Base-by-base conservation (phyloP, 2,797 vertebrate genomes). In the Odontamblyopus rebecca region DNA sequence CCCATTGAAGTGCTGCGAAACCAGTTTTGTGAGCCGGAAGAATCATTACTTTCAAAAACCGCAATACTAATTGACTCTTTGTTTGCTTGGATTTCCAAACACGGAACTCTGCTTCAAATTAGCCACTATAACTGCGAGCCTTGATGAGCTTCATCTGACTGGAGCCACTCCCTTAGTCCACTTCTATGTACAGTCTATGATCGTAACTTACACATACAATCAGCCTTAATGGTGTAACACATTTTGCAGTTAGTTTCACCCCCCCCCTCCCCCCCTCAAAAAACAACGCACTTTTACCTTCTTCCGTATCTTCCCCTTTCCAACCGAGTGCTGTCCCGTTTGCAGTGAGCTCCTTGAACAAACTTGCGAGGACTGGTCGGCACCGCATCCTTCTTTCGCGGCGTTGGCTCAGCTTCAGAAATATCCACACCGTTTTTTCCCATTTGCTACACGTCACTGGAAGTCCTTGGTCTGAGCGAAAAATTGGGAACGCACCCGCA, bases 401-500 rank as follows among this genome's bases (percentile, higher is more conserved):
- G 19, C 53, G 75, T 71, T 18, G 74, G 83, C 66, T 82, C 67
- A 0, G 65, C 53, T 3, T 74, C 63, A 29, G 15, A 61, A 61
- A 26, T 48, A 48, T 71, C 71, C 72, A 6, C 35, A 38, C 9
- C 74, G 60, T 35, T 70, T 76, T 59, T 53, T 59, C 50, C 63
- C 65, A 50, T 35, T 68, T 62, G 86, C 93, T 96, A 97, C 88
- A 97, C 96, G 0, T 97, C 96, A 64, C 96, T 97, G 85, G 96
- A 96, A 82, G 96, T 95, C 91, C 96, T 93, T 78, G 95, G 94
- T 73, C 96, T 88, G 84, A 95, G 90, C 62, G 95, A 93, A 80
- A 96, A 90, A 68, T 93, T 93, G 0, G 95, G 94, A 74, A 95
- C 66, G 29, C 96, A 96, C 0, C 95, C 95, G 15, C 96, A 97